A percentile compares a stretch with the other conserved stretches of the same genome.
Conservation (phyloP, 1,140 invertebrate genomes). For the Atta texana region DNA sequence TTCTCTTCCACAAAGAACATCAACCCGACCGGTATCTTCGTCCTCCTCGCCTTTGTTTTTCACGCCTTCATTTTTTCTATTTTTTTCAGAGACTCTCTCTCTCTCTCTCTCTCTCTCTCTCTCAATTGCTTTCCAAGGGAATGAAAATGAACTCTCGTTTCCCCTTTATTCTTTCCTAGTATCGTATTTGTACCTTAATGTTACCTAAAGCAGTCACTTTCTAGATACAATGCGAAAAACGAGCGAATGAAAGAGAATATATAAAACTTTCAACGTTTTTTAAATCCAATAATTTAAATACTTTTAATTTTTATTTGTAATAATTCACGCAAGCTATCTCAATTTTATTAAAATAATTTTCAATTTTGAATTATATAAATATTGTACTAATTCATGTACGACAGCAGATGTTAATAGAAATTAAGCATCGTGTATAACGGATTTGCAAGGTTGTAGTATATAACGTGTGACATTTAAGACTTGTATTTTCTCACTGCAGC, state of each 20-base stretch:
- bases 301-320: neutral
- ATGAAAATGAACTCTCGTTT: conserved; percentile 5
- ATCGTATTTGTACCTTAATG: neutral
- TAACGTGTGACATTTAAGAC: conserved; percentile 1
- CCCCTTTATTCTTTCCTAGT: neutral
- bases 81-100: conserved; percentile 24
- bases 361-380: neutral
- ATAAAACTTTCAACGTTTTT: neutral
- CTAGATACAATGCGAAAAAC: neutral
- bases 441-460: neutral
- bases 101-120: conserved; percentile 29
- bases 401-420: neutral
- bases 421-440: neutral
- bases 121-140: conserved; percentile 32
- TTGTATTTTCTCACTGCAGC: neutral
- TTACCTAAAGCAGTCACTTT: neutral
- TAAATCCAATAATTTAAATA: too few relatives aligned
- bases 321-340: neutral
- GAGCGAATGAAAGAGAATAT: neutral
- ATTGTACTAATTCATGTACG: neutral
- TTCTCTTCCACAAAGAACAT: conserved; percentile 50
- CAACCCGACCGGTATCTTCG: conserved; percentile 4
- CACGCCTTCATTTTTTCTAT: conserved; percentile 1
- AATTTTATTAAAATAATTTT: neutral
- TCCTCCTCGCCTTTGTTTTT: conserved; percentile 30